These are phyloP conservation scores for Acomys russatus DNA, from an alignment of 2,797 vertebrate species.

Conservation along the genomic window DNA sequence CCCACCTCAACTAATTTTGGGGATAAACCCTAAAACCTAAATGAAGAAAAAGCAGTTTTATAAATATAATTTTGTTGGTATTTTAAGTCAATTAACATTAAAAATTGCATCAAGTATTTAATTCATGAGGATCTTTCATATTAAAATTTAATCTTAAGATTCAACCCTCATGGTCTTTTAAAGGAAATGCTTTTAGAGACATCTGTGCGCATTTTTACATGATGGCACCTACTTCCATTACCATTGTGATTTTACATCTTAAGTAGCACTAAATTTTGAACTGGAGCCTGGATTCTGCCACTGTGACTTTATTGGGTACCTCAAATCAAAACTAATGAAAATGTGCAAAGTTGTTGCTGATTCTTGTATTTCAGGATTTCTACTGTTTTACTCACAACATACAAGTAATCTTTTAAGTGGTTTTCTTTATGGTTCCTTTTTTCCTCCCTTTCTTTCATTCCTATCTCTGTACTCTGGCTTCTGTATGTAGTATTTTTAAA, in stretches of 20 bases:
- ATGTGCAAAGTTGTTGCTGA: constrained; percentile 93
- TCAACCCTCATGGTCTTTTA: constrained; percentile 88
- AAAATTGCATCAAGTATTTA: neutral
- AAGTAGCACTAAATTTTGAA: constrained; percentile 96
- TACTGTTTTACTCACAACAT: constrained; percentile 96
- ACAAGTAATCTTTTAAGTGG: constrained; percentile 99
- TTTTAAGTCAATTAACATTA: neutral
- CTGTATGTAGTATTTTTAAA: constrained; percentile 89
- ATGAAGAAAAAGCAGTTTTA: neutral
- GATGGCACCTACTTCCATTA: constrained; percentile 88
- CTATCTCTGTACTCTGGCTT: constrained; percentile 90
- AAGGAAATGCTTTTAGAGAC: constrained; percentile 86
- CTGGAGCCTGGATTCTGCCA: constrained; percentile 99
- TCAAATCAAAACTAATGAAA: constrained; percentile 86
- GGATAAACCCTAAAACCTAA: neutral
- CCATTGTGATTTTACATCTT: constrained; percentile 86
- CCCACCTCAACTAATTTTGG: neutral
- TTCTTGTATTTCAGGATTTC: constrained; percentile 96
- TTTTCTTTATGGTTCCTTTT: constrained; percentile 92
- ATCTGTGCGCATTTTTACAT: constrained; percentile 88
- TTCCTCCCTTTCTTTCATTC: constrained; percentile 87
- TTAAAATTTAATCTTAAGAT: constrained; percentile 84
- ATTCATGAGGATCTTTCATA: neutral
- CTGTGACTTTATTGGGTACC: constrained; percentile 93
- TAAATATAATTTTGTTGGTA: neutral